A percentile compares a stretch with the other conserved stretches of the same genome.
Evolutionary conservation across 2,797 vertebrate species (phyloP).

Genomic region (Lacerta agilis): DNA sequence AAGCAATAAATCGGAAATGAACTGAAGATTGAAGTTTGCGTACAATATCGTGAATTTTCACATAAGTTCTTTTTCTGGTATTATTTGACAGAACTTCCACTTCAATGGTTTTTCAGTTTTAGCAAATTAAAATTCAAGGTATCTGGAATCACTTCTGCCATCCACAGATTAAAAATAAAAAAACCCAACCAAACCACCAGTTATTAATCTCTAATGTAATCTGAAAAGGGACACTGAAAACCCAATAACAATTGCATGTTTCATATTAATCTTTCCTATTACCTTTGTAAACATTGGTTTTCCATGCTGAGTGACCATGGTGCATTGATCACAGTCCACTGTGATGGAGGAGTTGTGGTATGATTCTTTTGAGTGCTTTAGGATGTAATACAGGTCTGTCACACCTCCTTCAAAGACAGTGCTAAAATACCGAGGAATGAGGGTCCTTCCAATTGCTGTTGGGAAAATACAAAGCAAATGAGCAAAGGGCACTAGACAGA

Average conservation of each 20-base stretch:
- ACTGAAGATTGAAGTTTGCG: neutral
- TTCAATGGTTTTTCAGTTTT: neutral
- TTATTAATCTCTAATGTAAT: constrained; percentile 21
- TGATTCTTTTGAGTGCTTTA: constrained; percentile 99
- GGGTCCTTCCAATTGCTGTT: constrained; percentile 95
- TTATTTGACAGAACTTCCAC: neutral
- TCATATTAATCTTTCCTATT: constrained; percentile 57
- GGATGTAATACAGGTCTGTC: constrained; percentile 97
- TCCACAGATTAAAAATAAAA: constrained; percentile 22
- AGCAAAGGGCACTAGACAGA: constrained; percentile 64
- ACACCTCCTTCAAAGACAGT: constrained; percentile 99
- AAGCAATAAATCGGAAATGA: neutral
- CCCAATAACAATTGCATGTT: constrained; percentile 21
- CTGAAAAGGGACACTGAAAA: constrained; percentile 27
- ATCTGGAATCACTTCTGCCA: constrained; percentile 53
- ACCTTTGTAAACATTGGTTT: constrained; percentile 99
- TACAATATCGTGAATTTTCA: neutral
- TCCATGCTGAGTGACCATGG: constrained; percentile 98
- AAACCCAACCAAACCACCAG: constrained; percentile 24
- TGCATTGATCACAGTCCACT: constrained; percentile 98
- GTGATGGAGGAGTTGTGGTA: constrained; percentile 99
- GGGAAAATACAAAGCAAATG: constrained; percentile 76
- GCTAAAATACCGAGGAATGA: constrained; percentile 99
- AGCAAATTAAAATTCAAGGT: constrained; percentile 30
- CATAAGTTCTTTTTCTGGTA: neutral